Conservation (phyloP, 1,140 invertebrate species). For the Thereuonema tuberculata region DNA sequence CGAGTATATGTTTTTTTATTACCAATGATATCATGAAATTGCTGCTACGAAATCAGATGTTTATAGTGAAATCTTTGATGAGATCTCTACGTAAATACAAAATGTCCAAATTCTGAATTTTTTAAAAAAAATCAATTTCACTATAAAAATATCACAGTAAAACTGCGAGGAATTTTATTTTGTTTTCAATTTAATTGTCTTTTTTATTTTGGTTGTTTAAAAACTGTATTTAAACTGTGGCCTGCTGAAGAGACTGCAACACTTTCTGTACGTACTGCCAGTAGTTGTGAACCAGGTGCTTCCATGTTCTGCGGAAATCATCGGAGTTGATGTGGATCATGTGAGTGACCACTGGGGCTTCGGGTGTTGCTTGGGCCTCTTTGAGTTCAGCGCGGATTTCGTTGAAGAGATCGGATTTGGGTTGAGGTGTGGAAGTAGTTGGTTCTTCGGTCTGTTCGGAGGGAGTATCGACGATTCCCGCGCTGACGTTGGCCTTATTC, state of each 20-base stretch:
- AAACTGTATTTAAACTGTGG: too few relatives aligned
- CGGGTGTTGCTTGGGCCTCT: background rate
- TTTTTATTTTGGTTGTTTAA: too few relatives aligned
- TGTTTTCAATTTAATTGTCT: too few relatives aligned
- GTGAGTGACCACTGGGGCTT: background rate
- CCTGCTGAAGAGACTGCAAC: background rate
- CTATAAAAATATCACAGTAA: too few relatives aligned
- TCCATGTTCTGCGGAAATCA: conserved; percentile 2
- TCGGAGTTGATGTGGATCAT: background rate
- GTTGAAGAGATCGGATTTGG: background rate
- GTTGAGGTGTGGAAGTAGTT: background rate
- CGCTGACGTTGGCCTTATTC: background rate
- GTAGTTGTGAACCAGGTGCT: conserved; percentile 1
- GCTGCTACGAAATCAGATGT: too few relatives aligned
- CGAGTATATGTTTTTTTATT: too few relatives aligned
- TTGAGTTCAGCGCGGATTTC: background rate
- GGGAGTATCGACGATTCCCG: background rate
- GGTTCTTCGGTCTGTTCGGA: background rate
- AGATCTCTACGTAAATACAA: too few relatives aligned
- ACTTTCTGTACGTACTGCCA: conserved; percentile 3
- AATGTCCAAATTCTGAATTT: too few relatives aligned
- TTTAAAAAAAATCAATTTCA: too few relatives aligned
- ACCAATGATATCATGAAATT: too few relatives aligned
- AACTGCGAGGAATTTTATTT: too few relatives aligned
- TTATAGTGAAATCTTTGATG: too few relatives aligned